Conservation (phyloP, 1,140 invertebrate genomes). For the Radopholus similis region DNA sequence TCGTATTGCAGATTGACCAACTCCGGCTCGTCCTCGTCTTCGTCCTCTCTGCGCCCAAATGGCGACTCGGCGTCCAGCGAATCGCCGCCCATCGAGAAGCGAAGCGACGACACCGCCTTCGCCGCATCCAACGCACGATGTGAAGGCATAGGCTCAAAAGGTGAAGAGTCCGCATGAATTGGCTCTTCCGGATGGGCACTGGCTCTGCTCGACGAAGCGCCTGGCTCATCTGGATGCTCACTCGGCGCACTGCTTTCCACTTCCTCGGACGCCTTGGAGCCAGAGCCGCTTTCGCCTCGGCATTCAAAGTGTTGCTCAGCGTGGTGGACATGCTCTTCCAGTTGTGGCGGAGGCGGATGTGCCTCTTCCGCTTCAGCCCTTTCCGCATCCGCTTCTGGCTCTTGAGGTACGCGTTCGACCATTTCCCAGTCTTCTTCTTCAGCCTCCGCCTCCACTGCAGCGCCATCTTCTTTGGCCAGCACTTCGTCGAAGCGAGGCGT, state of each 20-base stretch:
- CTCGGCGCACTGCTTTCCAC: background rate
- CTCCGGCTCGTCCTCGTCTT: background rate
- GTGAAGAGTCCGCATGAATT: background rate
- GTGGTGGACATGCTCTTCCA: background rate
- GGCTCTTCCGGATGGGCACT: background rate
- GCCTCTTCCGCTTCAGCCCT: background rate
- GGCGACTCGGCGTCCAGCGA: background rate
- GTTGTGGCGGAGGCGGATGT: background rate
- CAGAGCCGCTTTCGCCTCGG: background rate
- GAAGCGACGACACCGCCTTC: no score
- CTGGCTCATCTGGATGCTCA: background rate
- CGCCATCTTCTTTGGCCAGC: background rate
- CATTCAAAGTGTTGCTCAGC: no score
- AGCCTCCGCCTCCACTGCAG: background rate
- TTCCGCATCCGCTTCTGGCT: background rate
- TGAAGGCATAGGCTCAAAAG: background rate
- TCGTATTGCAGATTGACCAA: background rate
- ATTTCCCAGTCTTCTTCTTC: conserved; percentile 13
- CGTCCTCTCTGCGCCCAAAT: background rate
- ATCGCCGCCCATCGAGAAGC: no score
- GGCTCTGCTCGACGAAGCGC: background rate
- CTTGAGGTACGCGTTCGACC: background rate
- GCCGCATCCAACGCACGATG: no score
- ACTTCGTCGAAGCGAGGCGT: no score
- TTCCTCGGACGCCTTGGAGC: background rate